Evolutionary conservation across 2,113 vertebrate genomes (phyloP).

Genomic region (Sus scrofa): DNA sequence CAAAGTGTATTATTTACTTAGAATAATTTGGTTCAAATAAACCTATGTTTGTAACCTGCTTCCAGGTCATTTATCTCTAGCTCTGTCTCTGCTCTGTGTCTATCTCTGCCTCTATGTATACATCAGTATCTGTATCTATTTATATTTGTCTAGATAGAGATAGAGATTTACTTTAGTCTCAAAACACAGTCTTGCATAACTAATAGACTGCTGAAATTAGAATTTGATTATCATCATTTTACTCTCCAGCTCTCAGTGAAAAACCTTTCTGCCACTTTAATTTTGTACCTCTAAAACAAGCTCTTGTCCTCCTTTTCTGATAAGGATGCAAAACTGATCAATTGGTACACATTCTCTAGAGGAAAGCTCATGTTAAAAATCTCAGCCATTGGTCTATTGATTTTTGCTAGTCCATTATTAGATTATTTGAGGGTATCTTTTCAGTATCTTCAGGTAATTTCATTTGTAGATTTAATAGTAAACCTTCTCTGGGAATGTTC

Average conservation of each 20-base stretch:
- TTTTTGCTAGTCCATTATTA: slow-evolving; percentile 11
- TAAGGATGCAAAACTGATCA: neutral
- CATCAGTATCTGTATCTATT: neutral
- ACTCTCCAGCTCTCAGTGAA: neutral
- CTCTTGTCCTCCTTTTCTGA: neutral
- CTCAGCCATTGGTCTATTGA: neutral
- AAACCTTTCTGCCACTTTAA: neutral
- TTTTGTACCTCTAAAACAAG: neutral
- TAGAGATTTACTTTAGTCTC: neutral
- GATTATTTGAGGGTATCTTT: neutral
- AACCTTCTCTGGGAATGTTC: neutral
- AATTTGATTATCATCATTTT: neutral
- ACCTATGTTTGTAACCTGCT: neutral
- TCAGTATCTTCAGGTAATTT: slow-evolving; percentile 8
- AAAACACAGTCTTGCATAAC: neutral
- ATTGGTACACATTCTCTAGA: neutral
- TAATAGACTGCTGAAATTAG: neutral
- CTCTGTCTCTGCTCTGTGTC: neutral
- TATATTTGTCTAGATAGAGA: neutral
- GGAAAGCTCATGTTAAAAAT: neutral
- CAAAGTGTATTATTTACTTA: neutral
- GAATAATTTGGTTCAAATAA: neutral
- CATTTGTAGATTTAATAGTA: slow-evolving; percentile 15
- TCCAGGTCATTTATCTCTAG: neutral
- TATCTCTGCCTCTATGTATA: neutral